Evolutionary conservation across 2,888 invertebrate genomes (phyloP), one percentile per base, ranked within the genome.

Genomic region (Magallana nippona): DNA sequence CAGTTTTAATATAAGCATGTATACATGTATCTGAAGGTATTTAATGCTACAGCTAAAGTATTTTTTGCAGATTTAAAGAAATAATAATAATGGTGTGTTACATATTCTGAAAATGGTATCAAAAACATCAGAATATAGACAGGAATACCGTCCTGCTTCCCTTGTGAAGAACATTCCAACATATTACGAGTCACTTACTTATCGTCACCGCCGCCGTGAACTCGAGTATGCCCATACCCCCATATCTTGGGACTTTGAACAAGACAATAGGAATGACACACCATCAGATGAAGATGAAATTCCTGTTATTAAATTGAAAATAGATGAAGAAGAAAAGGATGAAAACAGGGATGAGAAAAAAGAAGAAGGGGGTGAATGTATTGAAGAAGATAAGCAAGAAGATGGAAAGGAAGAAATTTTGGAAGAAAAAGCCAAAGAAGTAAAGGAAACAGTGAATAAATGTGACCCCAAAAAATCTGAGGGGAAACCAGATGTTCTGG

Each of bases 141-240:
- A 87, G 10, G 87, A 90, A 82, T 91, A 88, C 80, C 90, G 89
- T 81, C 85, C 88, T 8, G 88, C 89, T 13, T 86, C 85, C 60
- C 84, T 89, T 55, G 87, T 87, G 10, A 90, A 88, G 62, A 88
- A 91, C 79, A 86, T 91, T 32, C 89, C 89, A 55, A 87, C 84
- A 5, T 91, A 91, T 79, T 84, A 89, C 77, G 90, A 90, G 44
- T 88, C 90, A 84, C 85, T 91, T 1, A 88, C 83, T 10, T 90
- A 90, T 81, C 86, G 91, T n/a, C 87, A 88, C 82, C 83, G 87
- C n/a, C 84, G 91, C 11, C 84, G 90, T 63, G 90, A 91, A 62
- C 78, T 89, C 63, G 90, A 91, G 80, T 90, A 87, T 85, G 86
- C 90, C 19, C 91, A 91, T 63, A 91, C 91, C 17, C 90, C 91